Evolutionary conservation across 1,140 invertebrate species (phyloP).

Genomic region (Sipha flava): DNA sequence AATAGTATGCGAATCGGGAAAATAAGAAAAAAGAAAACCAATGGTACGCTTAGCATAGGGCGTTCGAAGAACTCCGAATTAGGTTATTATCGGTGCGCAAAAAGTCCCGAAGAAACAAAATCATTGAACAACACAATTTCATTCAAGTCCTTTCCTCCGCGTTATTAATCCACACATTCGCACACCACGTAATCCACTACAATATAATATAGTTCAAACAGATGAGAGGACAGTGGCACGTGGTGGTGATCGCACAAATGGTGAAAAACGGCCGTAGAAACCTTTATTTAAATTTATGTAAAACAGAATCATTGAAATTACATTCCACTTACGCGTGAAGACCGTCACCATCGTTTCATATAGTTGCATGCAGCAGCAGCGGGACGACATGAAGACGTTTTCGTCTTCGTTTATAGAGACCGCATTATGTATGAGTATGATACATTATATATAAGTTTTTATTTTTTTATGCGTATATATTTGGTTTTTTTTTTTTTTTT

Average conservation of each 20-base stretch:
- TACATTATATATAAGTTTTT: neutral
- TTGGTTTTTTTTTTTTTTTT: neutral
- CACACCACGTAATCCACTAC: too few relatives aligned
- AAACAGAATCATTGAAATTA: neutral
- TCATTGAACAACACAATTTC: neutral
- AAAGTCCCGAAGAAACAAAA: neutral
- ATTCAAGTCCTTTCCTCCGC: neutral
- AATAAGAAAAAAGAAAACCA: too few relatives aligned
- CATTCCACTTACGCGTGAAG: neutral
- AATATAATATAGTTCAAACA: too few relatives aligned
- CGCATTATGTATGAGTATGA: neutral
- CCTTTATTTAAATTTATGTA: slow-evolving; percentile 20
- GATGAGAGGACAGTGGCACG: too few relatives aligned
- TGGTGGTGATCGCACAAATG: neutral
- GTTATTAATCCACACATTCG: neutral
- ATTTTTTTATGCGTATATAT: neutral
- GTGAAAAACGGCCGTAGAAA: neutral
- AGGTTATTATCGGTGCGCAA: neutral
- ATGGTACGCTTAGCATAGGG: too few relatives aligned
- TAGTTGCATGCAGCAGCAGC: neutral
- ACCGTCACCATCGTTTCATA: neutral
- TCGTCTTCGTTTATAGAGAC: neutral
- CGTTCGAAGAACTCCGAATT: too few relatives aligned
- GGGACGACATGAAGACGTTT: neutral
- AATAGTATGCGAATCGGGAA: too few relatives aligned